Conservation (phyloP, 1,140 invertebrate genomes). For the Drosophila navojoa region DNA sequence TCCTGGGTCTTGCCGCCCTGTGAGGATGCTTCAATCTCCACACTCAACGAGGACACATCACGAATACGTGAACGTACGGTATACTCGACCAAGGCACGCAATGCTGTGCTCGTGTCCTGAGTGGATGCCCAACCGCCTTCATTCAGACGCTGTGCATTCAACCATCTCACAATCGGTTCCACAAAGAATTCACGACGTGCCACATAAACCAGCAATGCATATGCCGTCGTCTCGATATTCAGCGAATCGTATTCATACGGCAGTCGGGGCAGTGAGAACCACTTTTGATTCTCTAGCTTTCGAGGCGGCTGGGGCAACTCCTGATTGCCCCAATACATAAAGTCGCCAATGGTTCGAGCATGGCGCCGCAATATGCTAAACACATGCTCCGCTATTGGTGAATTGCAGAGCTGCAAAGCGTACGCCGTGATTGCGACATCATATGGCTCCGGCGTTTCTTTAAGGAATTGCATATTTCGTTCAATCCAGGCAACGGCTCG, state of each 20-base stretch:
- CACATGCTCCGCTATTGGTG: conserved; percentile 91
- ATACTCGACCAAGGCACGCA: conserved; percentile 95
- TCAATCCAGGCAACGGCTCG: conserved; percentile 93
- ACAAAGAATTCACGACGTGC: conserved; percentile 91
- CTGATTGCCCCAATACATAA: conserved; percentile 93
- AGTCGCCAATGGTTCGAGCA: conserved; percentile 88
- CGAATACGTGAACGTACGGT: conserved; percentile 92
- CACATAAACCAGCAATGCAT: conserved; percentile 95
- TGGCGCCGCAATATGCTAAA: conserved; percentile 89
- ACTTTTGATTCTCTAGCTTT: conserved; percentile 95
- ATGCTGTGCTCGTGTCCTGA: conserved; percentile 92
- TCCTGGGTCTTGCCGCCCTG: conserved; percentile 87
- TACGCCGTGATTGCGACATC: conserved; percentile 95
- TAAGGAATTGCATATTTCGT: conserved; percentile 90
- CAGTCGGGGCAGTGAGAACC: conserved; percentile 93
- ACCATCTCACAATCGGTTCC: conserved; percentile 95
- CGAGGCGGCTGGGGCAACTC: conserved; percentile 90
- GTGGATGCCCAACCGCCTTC: conserved; percentile 98
- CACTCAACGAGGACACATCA: conserved; percentile 93
- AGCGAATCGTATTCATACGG: conserved; percentile 94
- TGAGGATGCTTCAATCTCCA: conserved; percentile 94
- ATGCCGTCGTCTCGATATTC: conserved; percentile 96
- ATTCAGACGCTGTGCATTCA: conserved; percentile 95
- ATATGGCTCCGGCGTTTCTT: conserved; percentile 89
- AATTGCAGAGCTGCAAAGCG: conserved; percentile 91